Percentiles rank a stretch among this genome's conserved stretches.
Conservation (phyloP, 2,797 vertebrate species). For the Hylomyscus alleni region DNA sequence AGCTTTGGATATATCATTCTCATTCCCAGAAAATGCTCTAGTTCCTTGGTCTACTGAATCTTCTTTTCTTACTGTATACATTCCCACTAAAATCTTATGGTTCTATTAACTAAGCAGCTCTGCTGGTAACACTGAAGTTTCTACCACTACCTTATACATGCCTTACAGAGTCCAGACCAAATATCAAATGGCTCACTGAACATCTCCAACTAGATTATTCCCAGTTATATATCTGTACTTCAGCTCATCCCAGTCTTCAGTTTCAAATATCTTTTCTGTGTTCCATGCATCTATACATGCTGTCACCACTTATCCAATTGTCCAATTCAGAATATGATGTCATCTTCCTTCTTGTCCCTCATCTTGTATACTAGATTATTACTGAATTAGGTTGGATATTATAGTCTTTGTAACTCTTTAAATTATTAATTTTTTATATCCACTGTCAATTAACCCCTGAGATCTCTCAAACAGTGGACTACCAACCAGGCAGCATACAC, state of each 20-base stretch:
- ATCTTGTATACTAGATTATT: conserved; percentile 40
- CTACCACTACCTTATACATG: background rate
- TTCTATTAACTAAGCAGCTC: background rate
- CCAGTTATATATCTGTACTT: conserved; percentile 7
- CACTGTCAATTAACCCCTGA: background rate
- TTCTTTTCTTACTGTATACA: background rate
- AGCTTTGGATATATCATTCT: background rate
- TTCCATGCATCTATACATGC: conserved; percentile 7
- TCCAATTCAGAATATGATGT: conserved; percentile 13
- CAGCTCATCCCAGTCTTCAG: background rate
- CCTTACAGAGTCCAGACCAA: background rate
- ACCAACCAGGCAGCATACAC: too few relatives aligned
- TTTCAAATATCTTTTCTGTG: background rate
- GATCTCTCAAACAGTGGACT: too few relatives aligned
- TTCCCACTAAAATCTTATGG: background rate
- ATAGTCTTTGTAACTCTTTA: conserved; percentile 10
- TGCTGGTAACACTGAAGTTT: conserved; percentile 11
- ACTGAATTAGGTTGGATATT: conserved; percentile 22
- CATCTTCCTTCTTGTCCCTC: conserved; percentile 1
- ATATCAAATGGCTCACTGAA: conserved; percentile 17
- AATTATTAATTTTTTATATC: conserved; percentile 46
- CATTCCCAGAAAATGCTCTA: background rate
- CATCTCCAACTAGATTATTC: conserved; percentile 22
- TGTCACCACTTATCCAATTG: background rate
- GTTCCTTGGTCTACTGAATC: background rate